Base-by-base conservation (phyloP, 1,140 invertebrate genomes). In the Pentalonia nigronervosa region DNA sequence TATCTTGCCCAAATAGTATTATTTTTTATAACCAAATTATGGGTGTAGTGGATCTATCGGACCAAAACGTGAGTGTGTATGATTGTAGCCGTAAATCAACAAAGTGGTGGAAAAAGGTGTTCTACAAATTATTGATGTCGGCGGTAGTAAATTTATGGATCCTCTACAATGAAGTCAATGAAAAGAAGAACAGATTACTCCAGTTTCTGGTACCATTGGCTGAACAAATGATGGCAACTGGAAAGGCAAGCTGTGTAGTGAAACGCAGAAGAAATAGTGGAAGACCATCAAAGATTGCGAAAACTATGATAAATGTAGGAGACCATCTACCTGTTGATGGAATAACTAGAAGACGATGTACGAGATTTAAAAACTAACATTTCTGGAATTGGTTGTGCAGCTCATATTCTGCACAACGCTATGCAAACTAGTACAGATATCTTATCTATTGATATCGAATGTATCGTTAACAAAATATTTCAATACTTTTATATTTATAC, bases 1-100 rank as follows among this genome's bases (percentile, higher is more conserved):
- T 91, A 25, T 36, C 60, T 76, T 67, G 90, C 36, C 94, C 94
- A 93, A 91, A 88, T 25, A 94, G 90, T 53, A 86, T 95, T 76
- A 83, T 94, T 41, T 94, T 95, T 87, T 95, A 95, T 90, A 95
- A 95, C 94, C 87, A 91, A 84, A 94, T 94, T 86, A 95, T 95
- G 95, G 95, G 94, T 34, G 94, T 94, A 36, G 94, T 95, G 30
- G 95, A 95, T 94, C 93, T 94, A 93, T 94, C 94, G 21, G 95
- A 95, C 88, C 95, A 94, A 94, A 93, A 95, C 20, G 87, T 94
- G 23, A 94, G 87, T 92, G 94, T 94, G 3, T 81, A 92, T 17
- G 86, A 89, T 20, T 89, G 50, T 50, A 67, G 90, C 34, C 67
- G 94, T 47, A 94, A 94, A 53, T 83, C 93, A 47, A 48, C 36